Evolutionary conservation across 64 coral and sea anemone genomes (phyloP).

Genomic region (Acropora yongei): DNA sequence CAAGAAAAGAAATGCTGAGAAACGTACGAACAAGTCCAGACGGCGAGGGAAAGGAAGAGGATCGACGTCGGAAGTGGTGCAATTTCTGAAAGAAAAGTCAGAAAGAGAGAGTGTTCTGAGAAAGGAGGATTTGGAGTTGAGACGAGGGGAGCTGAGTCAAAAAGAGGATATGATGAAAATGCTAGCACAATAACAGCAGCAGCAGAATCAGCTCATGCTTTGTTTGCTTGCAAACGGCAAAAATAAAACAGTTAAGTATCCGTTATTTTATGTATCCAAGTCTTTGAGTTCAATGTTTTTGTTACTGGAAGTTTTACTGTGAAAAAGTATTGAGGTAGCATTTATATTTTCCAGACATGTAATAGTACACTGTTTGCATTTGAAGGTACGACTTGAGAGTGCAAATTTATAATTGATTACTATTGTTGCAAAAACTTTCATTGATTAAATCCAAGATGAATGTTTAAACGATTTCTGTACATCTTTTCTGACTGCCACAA

Average conservation of each 20-base stretch:
- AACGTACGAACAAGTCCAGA: constrained; percentile 5
- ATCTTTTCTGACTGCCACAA: neutral
- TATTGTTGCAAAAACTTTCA: neutral
- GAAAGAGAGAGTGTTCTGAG: constrained; percentile 22
- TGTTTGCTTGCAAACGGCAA: constrained; percentile 23
- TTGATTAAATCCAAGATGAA: constrained; percentile 2
- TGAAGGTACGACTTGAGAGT: neutral
- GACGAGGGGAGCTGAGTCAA: constrained; percentile 12
- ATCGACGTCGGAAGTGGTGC: constrained; percentile 32
- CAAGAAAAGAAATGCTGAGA: constrained; percentile 17
- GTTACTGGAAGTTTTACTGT: constrained; percentile 17
- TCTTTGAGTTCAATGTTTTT: neutral
- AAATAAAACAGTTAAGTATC: constrained; percentile 14
- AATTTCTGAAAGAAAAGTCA: constrained; percentile 37
- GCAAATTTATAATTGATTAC: neutral
- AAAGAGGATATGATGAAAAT: constrained; percentile 43
- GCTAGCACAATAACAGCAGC: constrained; percentile 35
- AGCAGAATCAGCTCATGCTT: constrained; percentile 21
- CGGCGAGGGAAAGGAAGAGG: neutral
- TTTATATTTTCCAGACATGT: constrained; percentile 3
- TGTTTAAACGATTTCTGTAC: neutral
- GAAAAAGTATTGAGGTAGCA: constrained; percentile 17
- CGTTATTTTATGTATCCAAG: constrained; percentile 5
- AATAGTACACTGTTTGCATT: constrained; percentile 1
- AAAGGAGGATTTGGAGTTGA: constrained; percentile 30